phyloP scores from a whole-genome alignment of 2,888 invertebrate species.

The Drosophila bunnanda region DNA sequence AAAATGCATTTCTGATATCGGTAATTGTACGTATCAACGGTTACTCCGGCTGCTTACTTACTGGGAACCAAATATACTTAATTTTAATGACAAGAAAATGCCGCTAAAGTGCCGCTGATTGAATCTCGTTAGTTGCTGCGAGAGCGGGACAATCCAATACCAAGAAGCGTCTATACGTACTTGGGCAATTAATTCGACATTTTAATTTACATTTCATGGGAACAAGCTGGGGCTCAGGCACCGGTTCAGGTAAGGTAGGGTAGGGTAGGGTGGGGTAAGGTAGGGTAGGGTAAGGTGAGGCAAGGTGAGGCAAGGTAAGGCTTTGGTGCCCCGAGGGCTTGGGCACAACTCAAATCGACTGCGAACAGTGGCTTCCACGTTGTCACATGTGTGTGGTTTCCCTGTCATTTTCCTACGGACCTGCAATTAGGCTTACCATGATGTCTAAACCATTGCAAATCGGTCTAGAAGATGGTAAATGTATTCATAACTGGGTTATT shows the following conservation, averaged over 20 bases:
- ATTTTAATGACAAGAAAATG: conserved; percentile 73
- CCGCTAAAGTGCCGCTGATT: conserved; percentile 73
- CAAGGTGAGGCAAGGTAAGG: too few relatives aligned
- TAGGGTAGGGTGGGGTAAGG: too few relatives aligned
- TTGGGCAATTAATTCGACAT: conserved; percentile 75
- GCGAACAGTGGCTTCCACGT: conserved; percentile 6
- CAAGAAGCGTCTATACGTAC: conserved; percentile 63
- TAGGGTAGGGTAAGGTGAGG: too few relatives aligned
- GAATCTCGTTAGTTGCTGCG: conserved; percentile 66
- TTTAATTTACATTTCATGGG: conserved; percentile 77
- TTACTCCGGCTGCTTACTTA: conserved; percentile 54
- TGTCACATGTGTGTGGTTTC: not conserved
- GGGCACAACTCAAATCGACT: not conserved
- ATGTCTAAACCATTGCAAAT: not conserved
- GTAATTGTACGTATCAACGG: conserved; percentile 24
- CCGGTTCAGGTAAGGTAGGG: not conserved
- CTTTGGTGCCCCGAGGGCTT: not conserved
- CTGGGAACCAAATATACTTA: conserved; percentile 72
- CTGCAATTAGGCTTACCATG: not conserved
- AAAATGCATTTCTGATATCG: conserved; percentile 35
- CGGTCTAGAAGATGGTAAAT: too few relatives aligned
- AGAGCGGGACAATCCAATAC: conserved; percentile 60
- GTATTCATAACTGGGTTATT: too few relatives aligned
- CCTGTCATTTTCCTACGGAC: not conserved
- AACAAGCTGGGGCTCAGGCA: conserved; percentile 45